A percentile compares a stretch with the other conserved stretches of the same genome.
phyloP scores from a whole-genome alignment of 2,113 vertebrate genomes.

The Bombycilla garrulus region DNA sequence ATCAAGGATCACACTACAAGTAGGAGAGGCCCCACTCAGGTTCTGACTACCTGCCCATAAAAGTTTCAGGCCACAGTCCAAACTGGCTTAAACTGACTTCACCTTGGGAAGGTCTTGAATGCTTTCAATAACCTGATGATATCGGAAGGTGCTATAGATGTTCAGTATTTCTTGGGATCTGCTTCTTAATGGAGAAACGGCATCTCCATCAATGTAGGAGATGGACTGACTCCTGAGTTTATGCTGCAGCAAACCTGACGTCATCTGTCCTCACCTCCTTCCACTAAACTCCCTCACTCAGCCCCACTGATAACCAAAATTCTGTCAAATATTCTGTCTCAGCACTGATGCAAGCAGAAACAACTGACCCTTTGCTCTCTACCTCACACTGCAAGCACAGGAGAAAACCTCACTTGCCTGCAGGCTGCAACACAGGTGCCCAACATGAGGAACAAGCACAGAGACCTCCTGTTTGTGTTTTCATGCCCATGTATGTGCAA shows the following conservation, averaged over 20 bases:
- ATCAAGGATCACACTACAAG: not conserved
- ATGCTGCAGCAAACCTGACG: not conserved
- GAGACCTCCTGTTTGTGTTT: not conserved
- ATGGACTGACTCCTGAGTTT: not conserved
- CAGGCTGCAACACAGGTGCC: not conserved
- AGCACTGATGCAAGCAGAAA: not conserved
- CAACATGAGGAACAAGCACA: not conserved
- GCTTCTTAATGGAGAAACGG: not conserved
- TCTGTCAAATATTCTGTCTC: not conserved
- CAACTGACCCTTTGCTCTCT: not conserved
- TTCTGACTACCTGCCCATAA: not conserved
- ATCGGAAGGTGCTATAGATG: not conserved
- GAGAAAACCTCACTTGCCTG: not conserved
- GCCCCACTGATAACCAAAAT: not conserved
- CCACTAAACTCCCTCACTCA: not conserved
- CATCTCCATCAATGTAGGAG: not conserved
- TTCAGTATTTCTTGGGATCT: not conserved
- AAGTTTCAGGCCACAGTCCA: not conserved
- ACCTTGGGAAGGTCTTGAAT: not conserved
- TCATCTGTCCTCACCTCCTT: not conserved
- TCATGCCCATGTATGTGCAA: not conserved
- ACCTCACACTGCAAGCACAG: not conserved
- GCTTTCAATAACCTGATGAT: not conserved
- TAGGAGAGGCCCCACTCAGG: not conserved
- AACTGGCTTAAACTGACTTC: not conserved